Evolutionary conservation across 2,113 vertebrate species (phyloP).

Genomic region (Chionis minor): DNA sequence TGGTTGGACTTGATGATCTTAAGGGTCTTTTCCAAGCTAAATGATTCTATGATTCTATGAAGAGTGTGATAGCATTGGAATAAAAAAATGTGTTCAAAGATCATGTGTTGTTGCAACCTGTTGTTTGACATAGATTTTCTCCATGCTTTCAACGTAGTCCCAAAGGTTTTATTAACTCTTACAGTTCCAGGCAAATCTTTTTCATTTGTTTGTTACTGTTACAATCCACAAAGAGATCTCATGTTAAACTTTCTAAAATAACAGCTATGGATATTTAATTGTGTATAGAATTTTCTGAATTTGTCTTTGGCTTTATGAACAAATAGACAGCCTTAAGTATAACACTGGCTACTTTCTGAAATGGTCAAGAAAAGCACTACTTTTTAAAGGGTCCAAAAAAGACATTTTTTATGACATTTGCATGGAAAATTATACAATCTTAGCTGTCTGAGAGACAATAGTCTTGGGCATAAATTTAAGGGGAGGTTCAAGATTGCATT

Average conservation of each 20-base stretch:
- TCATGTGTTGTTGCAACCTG: not conserved
- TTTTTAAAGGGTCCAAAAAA: not conserved
- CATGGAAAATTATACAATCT: not conserved
- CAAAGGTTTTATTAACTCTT: not conserved
- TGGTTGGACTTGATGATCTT: fast-evolving
- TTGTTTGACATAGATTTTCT: not conserved
- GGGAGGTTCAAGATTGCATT: not conserved
- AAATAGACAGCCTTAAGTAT: not conserved
- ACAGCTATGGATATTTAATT: not conserved
- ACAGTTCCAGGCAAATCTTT: not conserved
- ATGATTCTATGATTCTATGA: not conserved
- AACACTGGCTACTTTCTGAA: not conserved
- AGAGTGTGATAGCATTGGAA: not conserved
- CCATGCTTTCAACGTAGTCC: fast-evolving
- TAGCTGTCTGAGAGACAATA: not conserved
- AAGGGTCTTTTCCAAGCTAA: not conserved
- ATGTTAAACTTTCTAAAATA: not conserved
- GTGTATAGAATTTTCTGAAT: not conserved
- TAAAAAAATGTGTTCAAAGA: fast-evolving
- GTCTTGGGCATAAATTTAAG: not conserved
- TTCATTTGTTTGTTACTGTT: not conserved
- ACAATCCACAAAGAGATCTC: not conserved
- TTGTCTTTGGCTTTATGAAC: not conserved
- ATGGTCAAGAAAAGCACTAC: not conserved
- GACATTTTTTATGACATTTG: not conserved